These are phyloP conservation scores for Intellagama lesueurii DNA, from an alignment of 2,797 vertebrate genomes.

Conservation along the genomic window DNA sequence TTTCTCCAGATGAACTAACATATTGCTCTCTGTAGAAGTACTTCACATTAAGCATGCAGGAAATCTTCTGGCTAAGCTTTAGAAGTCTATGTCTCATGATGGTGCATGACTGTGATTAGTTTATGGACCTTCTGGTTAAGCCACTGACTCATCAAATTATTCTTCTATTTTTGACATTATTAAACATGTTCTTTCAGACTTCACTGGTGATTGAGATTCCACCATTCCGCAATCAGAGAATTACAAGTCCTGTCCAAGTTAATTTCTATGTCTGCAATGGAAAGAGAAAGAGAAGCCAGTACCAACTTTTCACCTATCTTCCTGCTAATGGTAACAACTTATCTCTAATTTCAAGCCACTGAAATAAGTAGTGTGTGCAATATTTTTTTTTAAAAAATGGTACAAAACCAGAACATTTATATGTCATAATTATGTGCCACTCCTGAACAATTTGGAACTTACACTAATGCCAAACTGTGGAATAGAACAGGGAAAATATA, in stretches of 20 bases:
- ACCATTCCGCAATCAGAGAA: slow-evolving; percentile 93
- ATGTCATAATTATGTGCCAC: slow-evolving; percentile 17
- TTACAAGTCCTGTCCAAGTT: slow-evolving; percentile 91
- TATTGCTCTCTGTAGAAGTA: not conserved
- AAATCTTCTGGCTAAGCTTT: not conserved
- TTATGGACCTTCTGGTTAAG: not conserved
- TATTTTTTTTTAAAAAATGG: slow-evolving; percentile 29
- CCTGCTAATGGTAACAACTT: slow-evolving; percentile 89
- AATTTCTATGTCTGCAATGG: slow-evolving; percentile 98
- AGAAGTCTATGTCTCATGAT: rapidly evolving
- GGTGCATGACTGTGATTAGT: rapidly evolving
- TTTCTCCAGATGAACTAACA: no score
- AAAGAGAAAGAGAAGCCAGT: slow-evolving; percentile 97
- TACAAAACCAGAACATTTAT: not conserved
- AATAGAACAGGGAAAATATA: not conserved
- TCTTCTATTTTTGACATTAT: slow-evolving; percentile 18
- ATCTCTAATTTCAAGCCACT: slow-evolving; percentile 54
- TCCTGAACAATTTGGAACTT: not conserved
- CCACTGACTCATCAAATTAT: slow-evolving; percentile 11
- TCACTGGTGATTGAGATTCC: slow-evolving; percentile 92
- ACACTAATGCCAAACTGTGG: not conserved
- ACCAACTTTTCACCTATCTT: slow-evolving; percentile 95
- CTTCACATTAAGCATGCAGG: not conserved
- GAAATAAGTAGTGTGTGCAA: slow-evolving; percentile 32
- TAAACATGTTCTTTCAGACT: slow-evolving; percentile 77